Percentiles rank a stretch among this genome's conserved stretches.
Conservation (phyloP, 92 coral and sea anemone genomes). For the Anthopleura xanthogrammica region DNA sequence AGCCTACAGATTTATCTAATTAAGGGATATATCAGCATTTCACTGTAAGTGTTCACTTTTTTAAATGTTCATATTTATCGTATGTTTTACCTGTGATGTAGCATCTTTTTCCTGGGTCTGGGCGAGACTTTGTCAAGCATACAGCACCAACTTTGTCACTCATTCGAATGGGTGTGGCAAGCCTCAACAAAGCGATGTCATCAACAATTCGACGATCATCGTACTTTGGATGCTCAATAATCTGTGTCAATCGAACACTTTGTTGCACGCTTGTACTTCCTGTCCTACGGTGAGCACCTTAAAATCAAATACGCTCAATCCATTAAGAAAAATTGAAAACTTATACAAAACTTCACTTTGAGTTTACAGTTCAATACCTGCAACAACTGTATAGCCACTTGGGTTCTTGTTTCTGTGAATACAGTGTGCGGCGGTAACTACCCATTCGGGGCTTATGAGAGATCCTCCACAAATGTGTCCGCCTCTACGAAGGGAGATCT, state of each 20-base stretch:
- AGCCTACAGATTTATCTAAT: too few relatives aligned
- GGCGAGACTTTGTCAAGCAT: constrained; percentile 17
- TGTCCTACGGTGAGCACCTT: constrained; percentile 37
- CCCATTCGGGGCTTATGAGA: constrained; percentile 28
- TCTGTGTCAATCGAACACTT: constrained; percentile 13
- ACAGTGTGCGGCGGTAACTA: constrained; percentile 39
- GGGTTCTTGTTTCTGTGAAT: constrained; percentile 15
- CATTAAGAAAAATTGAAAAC: background rate
- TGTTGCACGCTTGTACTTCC: constrained; percentile 35
- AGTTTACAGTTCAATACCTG: background rate
- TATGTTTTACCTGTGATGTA: constrained; percentile 31
- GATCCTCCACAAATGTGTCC: constrained; percentile 32
- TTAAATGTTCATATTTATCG: background rate
- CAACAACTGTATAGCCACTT: constrained; percentile 32
- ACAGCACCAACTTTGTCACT: constrained; percentile 32
- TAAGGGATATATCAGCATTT: background rate
- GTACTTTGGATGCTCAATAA: constrained; percentile 24
- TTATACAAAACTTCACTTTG: background rate
- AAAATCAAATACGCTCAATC: too few relatives aligned
- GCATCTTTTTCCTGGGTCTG: constrained; percentile 30
- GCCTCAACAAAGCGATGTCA: constrained; percentile 38
- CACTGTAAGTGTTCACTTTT: background rate
- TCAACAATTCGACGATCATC: constrained; percentile 4
- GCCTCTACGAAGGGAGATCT: constrained; percentile 24
- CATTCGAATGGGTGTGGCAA: constrained; percentile 24